phyloP scores from a whole-genome alignment of 2,888 invertebrate species.

The Meloe dianella region DNA sequence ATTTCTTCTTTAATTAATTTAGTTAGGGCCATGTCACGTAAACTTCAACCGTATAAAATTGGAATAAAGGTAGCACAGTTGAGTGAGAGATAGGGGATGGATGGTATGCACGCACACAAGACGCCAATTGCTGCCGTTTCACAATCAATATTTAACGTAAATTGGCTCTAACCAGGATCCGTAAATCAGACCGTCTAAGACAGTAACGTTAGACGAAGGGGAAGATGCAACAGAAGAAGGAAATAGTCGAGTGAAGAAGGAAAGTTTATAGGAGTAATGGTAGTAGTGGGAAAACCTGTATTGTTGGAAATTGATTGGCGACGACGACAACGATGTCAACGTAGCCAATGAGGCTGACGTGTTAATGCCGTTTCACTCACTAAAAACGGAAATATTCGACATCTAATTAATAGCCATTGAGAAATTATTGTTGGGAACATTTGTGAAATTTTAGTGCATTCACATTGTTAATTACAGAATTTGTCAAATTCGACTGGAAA shows the following conservation, averaged over 20 bases:
- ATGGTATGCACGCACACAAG: constrained; percentile 28
- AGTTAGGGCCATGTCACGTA: constrained; percentile 44
- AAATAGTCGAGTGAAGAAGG: neutral
- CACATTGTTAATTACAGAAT: neutral
- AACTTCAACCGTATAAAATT: constrained; percentile 40
- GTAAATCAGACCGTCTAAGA: constrained; percentile 40
- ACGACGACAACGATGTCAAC: neutral
- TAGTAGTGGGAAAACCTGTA: neutral
- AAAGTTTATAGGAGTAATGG: neutral
- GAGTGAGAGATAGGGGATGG: neutral
- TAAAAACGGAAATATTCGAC: neutral
- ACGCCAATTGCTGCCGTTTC: constrained; percentile 40
- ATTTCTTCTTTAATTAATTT: constrained; percentile 40
- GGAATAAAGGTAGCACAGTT: constrained; percentile 11
- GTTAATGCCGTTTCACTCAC: neutral
- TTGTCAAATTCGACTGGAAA: neutral
- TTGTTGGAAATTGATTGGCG: constrained; percentile 1
- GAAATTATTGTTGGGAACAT: neutral
- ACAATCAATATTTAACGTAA: constrained; percentile 47
- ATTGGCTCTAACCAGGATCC: constrained; percentile 41
- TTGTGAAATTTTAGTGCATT: neutral
- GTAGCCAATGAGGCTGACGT: neutral
- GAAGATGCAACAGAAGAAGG: neutral
- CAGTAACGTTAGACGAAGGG: constrained; percentile 24
- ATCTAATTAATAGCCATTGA: neutral